These are phyloP conservation scores for Plumapathes pennacea DNA, from an alignment of 92 coral and sea anemone species.

Conservation along the genomic window DNA sequence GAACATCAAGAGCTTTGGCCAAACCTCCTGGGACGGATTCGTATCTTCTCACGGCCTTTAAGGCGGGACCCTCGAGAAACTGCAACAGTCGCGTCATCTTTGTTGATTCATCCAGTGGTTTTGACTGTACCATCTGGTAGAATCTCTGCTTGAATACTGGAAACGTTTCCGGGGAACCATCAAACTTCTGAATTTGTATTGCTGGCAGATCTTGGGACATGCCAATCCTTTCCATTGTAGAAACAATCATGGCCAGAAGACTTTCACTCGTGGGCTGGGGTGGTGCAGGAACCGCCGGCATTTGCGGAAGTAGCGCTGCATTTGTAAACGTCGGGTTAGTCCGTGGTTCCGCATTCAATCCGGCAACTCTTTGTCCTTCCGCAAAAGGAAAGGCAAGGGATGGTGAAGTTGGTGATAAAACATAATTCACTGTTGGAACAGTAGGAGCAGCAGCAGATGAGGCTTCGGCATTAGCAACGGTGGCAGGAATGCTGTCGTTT, in stretches of 20 bases:
- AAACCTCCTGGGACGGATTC: constrained; percentile 57
- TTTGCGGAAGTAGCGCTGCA: too few relatives aligned
- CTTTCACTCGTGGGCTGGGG: constrained; percentile 2
- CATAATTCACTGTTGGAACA: too few relatives aligned
- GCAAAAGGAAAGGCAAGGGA: too few relatives aligned
- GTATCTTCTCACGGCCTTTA: constrained; percentile 48
- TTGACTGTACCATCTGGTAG: constrained; percentile 46
- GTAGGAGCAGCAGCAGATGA: too few relatives aligned
- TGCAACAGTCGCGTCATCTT: constrained; percentile 65
- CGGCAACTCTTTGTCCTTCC: too few relatives aligned
- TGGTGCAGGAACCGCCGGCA: too few relatives aligned
- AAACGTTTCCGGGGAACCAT: constrained; percentile 57
- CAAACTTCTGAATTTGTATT: constrained; percentile 41
- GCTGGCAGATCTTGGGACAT: constrained; percentile 43
- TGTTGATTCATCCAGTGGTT: constrained; percentile 49
- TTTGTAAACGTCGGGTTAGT: too few relatives aligned
- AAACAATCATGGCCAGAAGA: constrained; percentile 14
- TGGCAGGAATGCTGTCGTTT: too few relatives aligned
- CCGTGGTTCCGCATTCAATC: too few relatives aligned
- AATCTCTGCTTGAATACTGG: constrained; percentile 42
- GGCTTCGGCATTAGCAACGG: too few relatives aligned
- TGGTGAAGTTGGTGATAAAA: too few relatives aligned
- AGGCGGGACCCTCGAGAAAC: constrained; percentile 59
- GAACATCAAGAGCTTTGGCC: constrained; percentile 34
- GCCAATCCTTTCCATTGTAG: constrained; percentile 51